Percentiles rank a stretch among this genome's conserved stretches.
Evolutionary conservation across 1,140 invertebrate genomes (phyloP).

Genomic region (Brachionus asplanchnoidis): DNA sequence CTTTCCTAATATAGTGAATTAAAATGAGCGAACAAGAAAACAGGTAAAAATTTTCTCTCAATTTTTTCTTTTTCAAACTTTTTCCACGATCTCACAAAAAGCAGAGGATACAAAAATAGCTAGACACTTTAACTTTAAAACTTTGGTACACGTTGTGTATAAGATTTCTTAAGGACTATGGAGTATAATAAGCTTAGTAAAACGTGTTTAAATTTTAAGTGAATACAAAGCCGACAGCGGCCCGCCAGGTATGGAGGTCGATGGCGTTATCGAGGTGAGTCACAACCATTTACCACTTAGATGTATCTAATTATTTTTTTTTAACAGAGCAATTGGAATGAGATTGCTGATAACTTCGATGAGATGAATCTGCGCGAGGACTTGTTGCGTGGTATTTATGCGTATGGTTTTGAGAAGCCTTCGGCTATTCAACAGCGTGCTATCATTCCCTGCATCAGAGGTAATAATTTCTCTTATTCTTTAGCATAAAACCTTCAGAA

Average conservation of each 20-base stretch:
- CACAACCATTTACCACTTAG: too few species aligned
- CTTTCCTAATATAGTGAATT: conserved; percentile 31
- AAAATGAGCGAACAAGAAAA: conserved; percentile 37
- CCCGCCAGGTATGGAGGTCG: conserved; percentile 40
- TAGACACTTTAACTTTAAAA: background rate
- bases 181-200: conserved; percentile 25
- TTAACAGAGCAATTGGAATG: conserved; percentile 56
- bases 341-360: conserved; percentile 93
- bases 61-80: background rate
- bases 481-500: background rate
- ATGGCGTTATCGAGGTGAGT: conserved; percentile 34
- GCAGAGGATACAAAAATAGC: background rate
- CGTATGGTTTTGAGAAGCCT: conserved; percentile 99
- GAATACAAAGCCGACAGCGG: conserved; percentile 40
- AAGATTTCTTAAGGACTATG: background rate
- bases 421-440: conserved; percentile 98
- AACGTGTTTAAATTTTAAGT: conserved; percentile 34
- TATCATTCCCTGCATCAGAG: conserved; percentile 87
- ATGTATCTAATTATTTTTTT: background rate
- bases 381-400: conserved; percentile 92
- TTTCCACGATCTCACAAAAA: background rate
- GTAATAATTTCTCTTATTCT: conserved; percentile 62
- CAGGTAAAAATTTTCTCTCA: background rate
- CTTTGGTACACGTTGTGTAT: background rate
- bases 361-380: conserved; percentile 89